Base-by-base conservation (phyloP, 37 sponge, comb jelly and placozoan genomes). In the Diacarnus erythraeanus region DNA sequence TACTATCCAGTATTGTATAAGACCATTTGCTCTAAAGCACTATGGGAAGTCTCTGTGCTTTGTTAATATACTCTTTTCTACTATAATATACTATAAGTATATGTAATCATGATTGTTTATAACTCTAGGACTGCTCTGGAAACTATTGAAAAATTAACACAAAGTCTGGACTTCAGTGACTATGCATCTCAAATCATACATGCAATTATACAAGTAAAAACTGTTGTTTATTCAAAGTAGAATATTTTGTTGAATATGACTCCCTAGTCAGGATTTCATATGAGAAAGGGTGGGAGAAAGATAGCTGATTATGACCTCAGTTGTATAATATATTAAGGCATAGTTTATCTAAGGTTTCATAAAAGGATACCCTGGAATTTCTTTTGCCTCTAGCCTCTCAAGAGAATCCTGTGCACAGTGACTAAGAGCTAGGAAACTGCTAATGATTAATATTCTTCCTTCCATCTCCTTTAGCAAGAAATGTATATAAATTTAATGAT, bases 121-220 rank as follows among this genome's bases (percentile, higher is more conserved):
- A 8, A 73, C 23, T 80, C 25, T 33, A 93, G 94, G 64, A 83
- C 77, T 59, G 91, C 92, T 42, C 58, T 94, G 80, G 83, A 86
- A 42, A 94, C 97, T 42, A 87, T 96, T 57, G 77, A 93, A 37
- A 76, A 75, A 42, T 70, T 94, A 25, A 81, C 75, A 72, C 67
- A 77, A 18, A 77, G 78, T 0, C 76, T 95, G 22, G 91, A 97
- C 89, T 97, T 95, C 66, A 85, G 80, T 57, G 98, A 97, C 80
- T 92, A 84, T 66, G 92, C 93, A 38, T 97, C 98, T 47, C 87
- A 82, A 59, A 87, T 97, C 77, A 84, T 97, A 30, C 98, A 97
- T 72, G 81, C 88, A 30, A 75, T 97, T 23, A 88, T 84, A 1
- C 57, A 77, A 18, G 76, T 76, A 75, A n/a, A n/a, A n/a, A n/a